Base-by-base conservation (phyloP, 2,797 vertebrate genomes). In the Halcyon smyrnensis region DNA sequence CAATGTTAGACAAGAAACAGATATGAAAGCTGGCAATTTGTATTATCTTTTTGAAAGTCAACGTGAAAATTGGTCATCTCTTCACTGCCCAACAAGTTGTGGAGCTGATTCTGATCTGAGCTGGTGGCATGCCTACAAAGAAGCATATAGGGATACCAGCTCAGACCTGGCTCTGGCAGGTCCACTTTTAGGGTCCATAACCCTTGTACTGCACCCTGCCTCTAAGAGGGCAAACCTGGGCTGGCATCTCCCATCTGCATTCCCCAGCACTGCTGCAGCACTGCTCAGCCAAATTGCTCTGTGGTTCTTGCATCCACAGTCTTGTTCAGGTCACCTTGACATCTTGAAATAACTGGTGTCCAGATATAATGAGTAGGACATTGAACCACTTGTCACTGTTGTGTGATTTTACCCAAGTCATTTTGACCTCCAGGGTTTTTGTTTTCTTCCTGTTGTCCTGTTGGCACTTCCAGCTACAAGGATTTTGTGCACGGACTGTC, bases 1-100 rank as follows among this genome's bases (percentile, higher is more conserved):
- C 32, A 36, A 2, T 13, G 36, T 23, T 23, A 45, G 14, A 82
- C 24, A 15, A 78, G 23, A 93, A 87, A 32, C 2, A 36, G n/a
- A 9, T 65, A 50, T 73, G 67, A 89, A 91, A 79, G 17, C 3
- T 2, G 4, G 20, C 24, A 36, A 48, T 71, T 87, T 71, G 17
- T n/a, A n/a, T 71, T 87, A 68, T 82, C 30, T 39, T 84, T 84
- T 68, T 48, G 69, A 79, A 89, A 84, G 27, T 25, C 17, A 64
- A 24, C 16, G 78, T 78, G 25, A 75, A 75, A 91, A 37, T 30
- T 45, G 17, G 25, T 28, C 57, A 64, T 2, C 4, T 76, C 34
- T 69, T 79, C 34, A 69, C 37, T 87, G 45, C 34, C 57, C 54
- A 65, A 19, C 6, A 51, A 20, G 4, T 4, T 32, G 48, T 32